Evolutionary conservation across 2,888 invertebrate genomes (phyloP).

Genomic region (Cacoxenus indagator): DNA sequence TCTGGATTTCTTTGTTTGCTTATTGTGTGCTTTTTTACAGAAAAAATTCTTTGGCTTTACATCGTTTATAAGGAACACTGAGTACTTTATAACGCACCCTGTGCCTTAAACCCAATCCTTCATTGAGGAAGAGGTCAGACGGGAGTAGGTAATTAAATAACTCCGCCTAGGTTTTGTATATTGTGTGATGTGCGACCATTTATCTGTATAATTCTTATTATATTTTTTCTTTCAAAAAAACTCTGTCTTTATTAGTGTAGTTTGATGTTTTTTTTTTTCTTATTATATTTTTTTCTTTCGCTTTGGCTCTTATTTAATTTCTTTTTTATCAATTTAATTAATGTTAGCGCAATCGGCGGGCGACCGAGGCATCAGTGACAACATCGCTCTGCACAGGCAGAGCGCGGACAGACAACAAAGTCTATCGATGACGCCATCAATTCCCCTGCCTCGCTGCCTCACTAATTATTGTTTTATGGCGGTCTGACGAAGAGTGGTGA

Average conservation of each 20-base stretch:
- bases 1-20: too few relatives aligned
- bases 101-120: too few relatives aligned
- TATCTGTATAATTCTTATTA: too few relatives aligned
- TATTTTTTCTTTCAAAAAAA: too few relatives aligned
- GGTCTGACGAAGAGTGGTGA: background rate
- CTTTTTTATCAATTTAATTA: slow-evolving; percentile 14
- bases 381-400: slow-evolving; percentile 15
- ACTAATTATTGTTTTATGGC: slow-evolving; percentile 16
- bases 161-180: too few relatives aligned
- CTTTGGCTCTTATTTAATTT: too few relatives aligned
- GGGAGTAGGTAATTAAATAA: too few relatives aligned
- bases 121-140: too few relatives aligned
- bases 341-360: slow-evolving; percentile 15
- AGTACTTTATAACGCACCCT: too few relatives aligned
- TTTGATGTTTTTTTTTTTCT: slow-evolving; percentile 3
- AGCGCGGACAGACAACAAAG: background rate
- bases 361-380: slow-evolving; percentile 7
- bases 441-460: slow-evolving; percentile 10
- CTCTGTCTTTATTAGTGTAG: slow-evolving; percentile 18
- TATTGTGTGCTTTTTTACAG: too few relatives aligned
- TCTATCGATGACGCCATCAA: slow-evolving; percentile 10
- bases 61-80: background rate
- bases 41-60: too few relatives aligned
- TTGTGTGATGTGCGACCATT: too few relatives aligned
- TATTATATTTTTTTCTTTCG: background rate